Conservation (phyloP, 1,140 invertebrate genomes). For the Drosophila equinoxialis region DNA sequence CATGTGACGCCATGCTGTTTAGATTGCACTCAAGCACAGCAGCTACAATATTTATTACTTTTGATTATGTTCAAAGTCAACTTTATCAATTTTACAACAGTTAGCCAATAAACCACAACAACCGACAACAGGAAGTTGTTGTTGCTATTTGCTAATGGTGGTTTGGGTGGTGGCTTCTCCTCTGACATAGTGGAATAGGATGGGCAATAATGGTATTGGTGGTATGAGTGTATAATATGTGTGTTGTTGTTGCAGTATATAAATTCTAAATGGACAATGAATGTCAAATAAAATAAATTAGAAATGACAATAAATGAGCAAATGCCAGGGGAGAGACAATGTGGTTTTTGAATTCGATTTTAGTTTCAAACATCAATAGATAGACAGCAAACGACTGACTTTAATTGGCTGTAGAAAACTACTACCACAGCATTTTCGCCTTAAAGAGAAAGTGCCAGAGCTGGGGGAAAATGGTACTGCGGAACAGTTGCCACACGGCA, state of each 20-base stretch:
- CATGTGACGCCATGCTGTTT: slow-evolving; percentile 68
- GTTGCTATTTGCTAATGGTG: slow-evolving; percentile 1
- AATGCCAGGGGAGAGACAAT: slow-evolving; percentile 46
- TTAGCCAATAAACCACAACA: slow-evolving; percentile 77
- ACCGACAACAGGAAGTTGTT: slow-evolving; percentile 38
- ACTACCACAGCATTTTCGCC: no score
- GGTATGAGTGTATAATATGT: slow-evolving; percentile 35
- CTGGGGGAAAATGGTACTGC: neutral
- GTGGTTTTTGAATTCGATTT: slow-evolving; percentile 29
- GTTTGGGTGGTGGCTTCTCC: slow-evolving; percentile 6
- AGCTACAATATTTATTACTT: slow-evolving; percentile 81
- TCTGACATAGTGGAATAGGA: slow-evolving; percentile 21
- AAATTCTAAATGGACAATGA: slow-evolving; percentile 81
- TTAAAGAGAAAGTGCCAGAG: neutral
- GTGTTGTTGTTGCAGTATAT: slow-evolving; percentile 52
- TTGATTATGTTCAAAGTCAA: slow-evolving; percentile 81
- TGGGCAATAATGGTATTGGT: slow-evolving; percentile 13
- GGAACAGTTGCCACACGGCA: slow-evolving; percentile 34
- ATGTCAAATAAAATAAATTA: slow-evolving; percentile 79
- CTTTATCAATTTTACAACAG: slow-evolving; percentile 81
- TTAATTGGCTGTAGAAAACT: slow-evolving; percentile 53
- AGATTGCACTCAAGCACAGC: slow-evolving; percentile 77
- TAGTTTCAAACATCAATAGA: slow-evolving; percentile 52
- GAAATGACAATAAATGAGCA: slow-evolving; percentile 80
- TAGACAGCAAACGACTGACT: slow-evolving; percentile 48